These are phyloP conservation scores for Leucopsar rothschildi DNA, from an alignment of 2,113 vertebrate species.

Conservation along the genomic window DNA sequence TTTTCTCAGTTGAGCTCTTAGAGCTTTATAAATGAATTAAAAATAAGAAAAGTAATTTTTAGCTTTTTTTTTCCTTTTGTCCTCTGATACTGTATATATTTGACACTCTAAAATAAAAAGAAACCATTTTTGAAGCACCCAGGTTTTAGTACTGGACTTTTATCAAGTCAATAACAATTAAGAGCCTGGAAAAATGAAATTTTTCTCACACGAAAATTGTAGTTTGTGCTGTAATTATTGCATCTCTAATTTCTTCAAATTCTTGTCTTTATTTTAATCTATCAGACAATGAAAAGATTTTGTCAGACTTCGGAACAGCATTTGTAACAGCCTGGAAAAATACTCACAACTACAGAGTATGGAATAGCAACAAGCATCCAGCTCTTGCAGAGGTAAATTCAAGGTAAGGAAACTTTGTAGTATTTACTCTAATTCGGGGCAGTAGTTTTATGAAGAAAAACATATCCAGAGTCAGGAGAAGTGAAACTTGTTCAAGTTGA, in stretches of 20 bases:
- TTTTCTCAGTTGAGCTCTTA: neutral
- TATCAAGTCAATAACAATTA: too few species aligned
- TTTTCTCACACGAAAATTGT: neutral
- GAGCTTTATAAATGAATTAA: neutral
- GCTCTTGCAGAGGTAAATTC: constrained; percentile 86
- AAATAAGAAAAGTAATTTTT: neutral
- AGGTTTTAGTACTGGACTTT: neutral
- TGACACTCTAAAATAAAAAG: neutral
- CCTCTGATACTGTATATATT: neutral
- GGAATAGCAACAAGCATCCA: constrained; percentile 92
- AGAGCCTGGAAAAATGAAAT: neutral
- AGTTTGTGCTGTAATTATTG: neutral
- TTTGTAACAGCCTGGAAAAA: constrained; percentile 91
- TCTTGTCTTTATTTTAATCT: neutral
- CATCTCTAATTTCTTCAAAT: neutral
- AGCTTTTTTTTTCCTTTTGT: neutral
- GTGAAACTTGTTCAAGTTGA: neutral
- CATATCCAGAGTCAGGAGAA: neutral
- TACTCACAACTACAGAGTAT: constrained; percentile 93
- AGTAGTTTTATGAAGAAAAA: neutral
- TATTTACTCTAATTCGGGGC: neutral
- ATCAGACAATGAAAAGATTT: constrained; percentile 88
- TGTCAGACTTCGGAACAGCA: constrained; percentile 86
- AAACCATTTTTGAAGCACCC: neutral
- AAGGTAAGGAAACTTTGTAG: constrained; percentile 75